Percentiles rank a stretch among this genome's conserved stretches.
Conservation (phyloP, 2,888 invertebrate genomes). For the Zelleria hepariella region DNA sequence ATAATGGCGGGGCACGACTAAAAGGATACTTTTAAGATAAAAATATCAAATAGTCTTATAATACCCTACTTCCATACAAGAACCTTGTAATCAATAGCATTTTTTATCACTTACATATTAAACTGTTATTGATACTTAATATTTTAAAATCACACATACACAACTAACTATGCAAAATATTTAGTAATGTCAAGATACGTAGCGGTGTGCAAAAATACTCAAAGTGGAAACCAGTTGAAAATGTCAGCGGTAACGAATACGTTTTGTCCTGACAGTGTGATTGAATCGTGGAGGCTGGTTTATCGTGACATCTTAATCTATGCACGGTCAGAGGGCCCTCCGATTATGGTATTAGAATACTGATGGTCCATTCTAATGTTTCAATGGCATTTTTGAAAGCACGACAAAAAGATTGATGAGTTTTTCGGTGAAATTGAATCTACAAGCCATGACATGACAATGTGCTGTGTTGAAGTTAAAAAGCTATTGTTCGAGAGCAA, state of each 20-base stretch:
- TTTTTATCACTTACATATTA: conserved; percentile 7
- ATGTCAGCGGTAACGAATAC: conserved; percentile 27
- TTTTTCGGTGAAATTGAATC: neutral
- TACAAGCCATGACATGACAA: neutral
- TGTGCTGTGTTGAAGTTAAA: neutral
- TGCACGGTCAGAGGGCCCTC: conserved; percentile 24
- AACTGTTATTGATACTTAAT: neutral
- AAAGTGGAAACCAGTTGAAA: conserved; percentile 41
- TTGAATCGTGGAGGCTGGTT: conserved; percentile 24
- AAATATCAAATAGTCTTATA: neutral
- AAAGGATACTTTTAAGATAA: neutral
- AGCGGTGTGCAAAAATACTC: conserved; percentile 30
- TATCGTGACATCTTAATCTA: conserved; percentile 34
- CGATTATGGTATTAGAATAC: conserved; percentile 25
- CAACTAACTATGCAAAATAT: conserved; percentile 9
- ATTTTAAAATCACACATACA: conserved; percentile 5
- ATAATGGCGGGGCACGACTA: neutral
- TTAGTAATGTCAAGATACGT: conserved; percentile 2
- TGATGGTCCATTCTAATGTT: conserved; percentile 16
- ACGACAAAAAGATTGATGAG: neutral
- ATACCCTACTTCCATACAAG: neutral
- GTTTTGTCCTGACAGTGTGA: conserved; percentile 28
- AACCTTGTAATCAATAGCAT: neutral
- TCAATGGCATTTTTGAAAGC: neutral
- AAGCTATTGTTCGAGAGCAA: neutral